phyloP scores from a whole-genome alignment of 1,140 invertebrate genomes.

The Epicauta chinensis region DNA sequence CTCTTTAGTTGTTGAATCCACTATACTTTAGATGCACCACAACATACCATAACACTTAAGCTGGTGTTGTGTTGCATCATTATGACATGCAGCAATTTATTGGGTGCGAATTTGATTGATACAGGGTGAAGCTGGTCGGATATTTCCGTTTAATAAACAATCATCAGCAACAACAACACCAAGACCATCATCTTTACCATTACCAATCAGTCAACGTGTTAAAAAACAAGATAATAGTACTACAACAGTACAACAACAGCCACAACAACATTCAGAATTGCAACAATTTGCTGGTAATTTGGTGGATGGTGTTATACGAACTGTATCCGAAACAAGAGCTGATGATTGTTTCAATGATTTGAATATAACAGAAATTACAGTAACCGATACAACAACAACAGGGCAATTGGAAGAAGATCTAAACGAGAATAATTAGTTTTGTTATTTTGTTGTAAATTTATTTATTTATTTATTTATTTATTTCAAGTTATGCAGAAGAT shows the following conservation, averaged over 20 bases:
- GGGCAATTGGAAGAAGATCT: too few species aligned
- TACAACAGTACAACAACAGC: conserved; percentile 11
- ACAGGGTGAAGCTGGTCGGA: conserved; percentile 38
- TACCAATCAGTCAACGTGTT: conserved; percentile 33
- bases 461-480: too few species aligned
- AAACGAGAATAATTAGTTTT: too few species aligned
- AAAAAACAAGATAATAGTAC: conserved; percentile 30
- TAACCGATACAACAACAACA: conserved; percentile 18
- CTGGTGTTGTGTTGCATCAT: too few species aligned
- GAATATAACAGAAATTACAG: conserved; percentile 25
- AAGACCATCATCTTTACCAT: conserved; percentile 39
- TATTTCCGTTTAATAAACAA: conserved; percentile 42
- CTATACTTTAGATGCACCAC: too few species aligned
- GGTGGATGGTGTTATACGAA: conserved; percentile 40
- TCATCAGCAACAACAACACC: too few species aligned
- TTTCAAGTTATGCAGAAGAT: too few species aligned
- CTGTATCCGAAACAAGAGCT: conserved; percentile 35
- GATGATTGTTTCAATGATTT: conserved; percentile 24
- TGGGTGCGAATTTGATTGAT: neutral
- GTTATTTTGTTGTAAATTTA: too few species aligned
- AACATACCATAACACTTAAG: too few species aligned
- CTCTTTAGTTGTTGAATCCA: too few species aligned
- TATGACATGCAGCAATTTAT: too few species aligned
- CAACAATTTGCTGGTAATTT: conserved; percentile 37
- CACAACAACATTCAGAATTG: conserved; percentile 30